Conservation (phyloP, 2,888 invertebrate genomes). For the Hemistola chrysoprasaria region DNA sequence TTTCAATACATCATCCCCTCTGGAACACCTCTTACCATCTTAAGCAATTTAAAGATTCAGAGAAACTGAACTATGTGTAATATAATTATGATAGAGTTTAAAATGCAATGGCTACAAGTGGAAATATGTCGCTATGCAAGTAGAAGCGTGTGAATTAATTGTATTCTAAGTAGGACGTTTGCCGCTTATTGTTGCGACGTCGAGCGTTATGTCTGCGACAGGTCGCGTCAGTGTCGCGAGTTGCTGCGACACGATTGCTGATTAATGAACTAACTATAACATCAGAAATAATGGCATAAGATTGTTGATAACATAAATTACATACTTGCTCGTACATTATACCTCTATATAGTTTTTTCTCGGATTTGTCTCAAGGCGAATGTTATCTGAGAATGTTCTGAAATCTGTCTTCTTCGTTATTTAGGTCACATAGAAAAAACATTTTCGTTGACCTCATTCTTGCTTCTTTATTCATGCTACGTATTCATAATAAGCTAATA, state of each 20-base stretch:
- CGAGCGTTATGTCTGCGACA: constrained; percentile 40
- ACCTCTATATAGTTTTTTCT: too few species aligned
- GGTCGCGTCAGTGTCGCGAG: constrained; percentile 27
- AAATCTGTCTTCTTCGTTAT: too few species aligned
- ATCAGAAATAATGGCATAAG: constrained; percentile 5
- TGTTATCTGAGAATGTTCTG: too few species aligned
- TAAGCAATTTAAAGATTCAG: neutral
- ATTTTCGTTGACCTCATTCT: too few species aligned
- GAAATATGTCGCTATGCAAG: constrained; percentile 4
- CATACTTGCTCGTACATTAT: too few species aligned
- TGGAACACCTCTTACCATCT: constrained; percentile 25
- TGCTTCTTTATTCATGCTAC: too few species aligned
- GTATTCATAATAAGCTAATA: too few species aligned
- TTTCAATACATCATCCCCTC: constrained; percentile 36
- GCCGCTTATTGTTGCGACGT: constrained; percentile 44
- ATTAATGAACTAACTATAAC: constrained; percentile 34
- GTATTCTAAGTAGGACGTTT: constrained; percentile 42
- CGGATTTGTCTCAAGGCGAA: too few species aligned
- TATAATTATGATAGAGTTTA: constrained; percentile 18
- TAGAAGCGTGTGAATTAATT: constrained; percentile 36
- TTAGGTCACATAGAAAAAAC: too few species aligned
- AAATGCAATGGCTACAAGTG: constrained; percentile 19
- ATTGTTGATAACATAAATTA: too few species aligned
- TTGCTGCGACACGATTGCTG: constrained; percentile 16
- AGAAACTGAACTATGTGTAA: neutral